These are phyloP conservation scores for Sebastolobus alascanus DNA, from an alignment of 2,797 vertebrate species.

Conservation along the genomic window DNA sequence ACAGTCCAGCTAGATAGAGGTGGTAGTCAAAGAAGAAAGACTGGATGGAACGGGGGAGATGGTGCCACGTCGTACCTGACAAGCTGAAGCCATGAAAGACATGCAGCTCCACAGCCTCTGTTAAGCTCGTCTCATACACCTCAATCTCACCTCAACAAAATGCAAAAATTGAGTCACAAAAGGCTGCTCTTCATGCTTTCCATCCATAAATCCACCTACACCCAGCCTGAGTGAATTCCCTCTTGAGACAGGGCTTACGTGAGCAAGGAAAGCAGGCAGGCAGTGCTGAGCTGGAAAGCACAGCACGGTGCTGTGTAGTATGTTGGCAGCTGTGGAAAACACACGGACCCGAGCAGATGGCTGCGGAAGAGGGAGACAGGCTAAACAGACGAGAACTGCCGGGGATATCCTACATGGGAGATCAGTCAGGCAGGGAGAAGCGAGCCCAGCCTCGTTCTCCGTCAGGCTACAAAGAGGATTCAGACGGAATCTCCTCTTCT, in stretches of 20 bases:
- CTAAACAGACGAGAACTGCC: slow-evolving; percentile 76
- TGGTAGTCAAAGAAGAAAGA: slow-evolving; percentile 7
- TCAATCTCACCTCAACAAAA: slow-evolving; percentile 58
- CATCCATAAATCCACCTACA: slow-evolving; percentile 80
- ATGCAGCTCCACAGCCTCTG: slow-evolving; percentile 23
- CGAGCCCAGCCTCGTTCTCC: slow-evolving; percentile 45
- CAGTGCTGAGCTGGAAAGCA: slow-evolving; percentile 75
- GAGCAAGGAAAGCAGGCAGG: slow-evolving; percentile 70
- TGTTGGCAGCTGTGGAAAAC: slow-evolving; percentile 78
- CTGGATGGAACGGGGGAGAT: background rate
- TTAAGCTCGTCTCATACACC: slow-evolving; percentile 42
- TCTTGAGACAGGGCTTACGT: slow-evolving; percentile 81
- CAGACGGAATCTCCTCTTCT: slow-evolving; percentile 60
- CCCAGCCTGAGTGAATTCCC: slow-evolving; percentile 72
- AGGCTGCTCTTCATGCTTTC: slow-evolving; percentile 65
- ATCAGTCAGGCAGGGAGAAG: slow-evolving; percentile 70
- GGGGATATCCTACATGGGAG: slow-evolving; percentile 79
- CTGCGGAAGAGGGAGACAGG: slow-evolving; percentile 72
- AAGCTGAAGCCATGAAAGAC: slow-evolving; percentile 22
- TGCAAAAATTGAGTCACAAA: slow-evolving; percentile 72
- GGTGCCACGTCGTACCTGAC: background rate
- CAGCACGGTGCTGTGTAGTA: slow-evolving; percentile 66
- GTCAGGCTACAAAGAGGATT: slow-evolving; percentile 52
- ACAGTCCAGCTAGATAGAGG: background rate
- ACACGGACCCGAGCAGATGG: slow-evolving; percentile 79